Conservation (phyloP, 2,113 vertebrate species). For the Serilophus lunatus region DNA sequence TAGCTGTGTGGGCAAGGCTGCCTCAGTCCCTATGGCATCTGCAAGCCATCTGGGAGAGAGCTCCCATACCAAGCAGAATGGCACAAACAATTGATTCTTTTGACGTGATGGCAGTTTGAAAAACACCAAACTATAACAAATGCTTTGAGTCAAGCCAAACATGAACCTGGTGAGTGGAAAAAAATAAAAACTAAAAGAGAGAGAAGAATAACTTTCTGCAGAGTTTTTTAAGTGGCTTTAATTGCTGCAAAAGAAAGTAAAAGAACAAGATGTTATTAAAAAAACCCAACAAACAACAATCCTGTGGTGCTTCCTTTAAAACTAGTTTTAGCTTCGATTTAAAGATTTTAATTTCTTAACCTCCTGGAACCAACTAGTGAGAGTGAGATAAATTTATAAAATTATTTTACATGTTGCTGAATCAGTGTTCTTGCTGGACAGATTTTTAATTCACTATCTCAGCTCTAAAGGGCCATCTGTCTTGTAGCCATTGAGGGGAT, state of each 20-base stretch:
- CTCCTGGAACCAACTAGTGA: not conserved
- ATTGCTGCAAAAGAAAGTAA: not conserved
- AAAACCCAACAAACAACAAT: not conserved
- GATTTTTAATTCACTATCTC: not conserved
- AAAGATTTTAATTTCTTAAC: not conserved
- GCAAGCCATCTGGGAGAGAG: not conserved
- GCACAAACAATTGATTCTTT: not conserved
- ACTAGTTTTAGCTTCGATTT: not conserved
- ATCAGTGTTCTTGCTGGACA: constrained; percentile 27
- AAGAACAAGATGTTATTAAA: not conserved
- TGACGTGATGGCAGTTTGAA: not conserved
- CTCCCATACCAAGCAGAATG: not conserved
- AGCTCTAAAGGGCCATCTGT: constrained; percentile 50
- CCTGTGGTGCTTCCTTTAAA: not conserved
- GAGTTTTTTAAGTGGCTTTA: not conserved
- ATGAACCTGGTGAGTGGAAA: not conserved
- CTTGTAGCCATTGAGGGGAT: constrained; percentile 11
- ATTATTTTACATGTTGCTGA: constrained; percentile 38
- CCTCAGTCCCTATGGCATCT: not conserved
- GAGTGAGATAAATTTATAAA: constrained; percentile 1
- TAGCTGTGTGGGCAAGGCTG: not conserved
- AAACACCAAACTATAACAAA: not conserved
- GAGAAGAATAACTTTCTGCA: not conserved
- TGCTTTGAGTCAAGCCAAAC: not conserved
- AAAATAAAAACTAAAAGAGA: not conserved